phyloP scores from a whole-genome alignment of 2,888 invertebrate genomes.

The Mimachlamys varia region DNA sequence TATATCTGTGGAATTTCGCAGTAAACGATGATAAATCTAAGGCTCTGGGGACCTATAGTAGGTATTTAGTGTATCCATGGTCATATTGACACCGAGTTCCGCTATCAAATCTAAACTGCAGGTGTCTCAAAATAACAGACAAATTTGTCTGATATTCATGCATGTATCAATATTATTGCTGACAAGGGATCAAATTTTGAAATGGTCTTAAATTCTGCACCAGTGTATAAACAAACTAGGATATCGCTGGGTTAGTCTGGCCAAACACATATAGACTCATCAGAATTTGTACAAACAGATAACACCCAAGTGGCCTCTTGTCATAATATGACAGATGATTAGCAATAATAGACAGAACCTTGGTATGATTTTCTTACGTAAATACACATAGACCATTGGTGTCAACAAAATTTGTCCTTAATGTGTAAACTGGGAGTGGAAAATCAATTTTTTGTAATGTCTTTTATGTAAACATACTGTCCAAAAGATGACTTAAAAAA shows the following conservation, averaged over 20 bases:
- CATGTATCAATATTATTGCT: conserved; percentile 19
- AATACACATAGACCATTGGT: no score
- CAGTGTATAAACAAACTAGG: not conserved
- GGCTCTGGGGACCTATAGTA: no score
- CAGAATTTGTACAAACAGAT: not conserved
- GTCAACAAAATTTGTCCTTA: no score
- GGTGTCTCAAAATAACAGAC: not conserved
- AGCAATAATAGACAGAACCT: not conserved
- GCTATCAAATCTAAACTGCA: not conserved
- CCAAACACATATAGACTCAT: no score
- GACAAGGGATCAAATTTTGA: not conserved
- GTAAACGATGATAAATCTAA: no score
- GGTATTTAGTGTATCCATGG: no score
- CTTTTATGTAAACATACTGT: no score
- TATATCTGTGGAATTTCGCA: no score
- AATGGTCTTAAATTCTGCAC: not conserved
- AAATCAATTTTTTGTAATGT: no score
- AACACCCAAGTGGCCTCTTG: not conserved
- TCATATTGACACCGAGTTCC: no score
- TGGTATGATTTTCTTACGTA: not conserved
- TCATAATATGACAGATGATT: not conserved
- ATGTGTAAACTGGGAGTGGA: no score
- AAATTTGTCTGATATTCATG: not conserved
- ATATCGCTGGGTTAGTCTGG: not conserved
- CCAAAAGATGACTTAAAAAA: no score